Percentiles rank a stretch among this genome's conserved stretches.
Conservation (phyloP, 23 tunicate genomes). For the Oikopleura albicans region DNA sequence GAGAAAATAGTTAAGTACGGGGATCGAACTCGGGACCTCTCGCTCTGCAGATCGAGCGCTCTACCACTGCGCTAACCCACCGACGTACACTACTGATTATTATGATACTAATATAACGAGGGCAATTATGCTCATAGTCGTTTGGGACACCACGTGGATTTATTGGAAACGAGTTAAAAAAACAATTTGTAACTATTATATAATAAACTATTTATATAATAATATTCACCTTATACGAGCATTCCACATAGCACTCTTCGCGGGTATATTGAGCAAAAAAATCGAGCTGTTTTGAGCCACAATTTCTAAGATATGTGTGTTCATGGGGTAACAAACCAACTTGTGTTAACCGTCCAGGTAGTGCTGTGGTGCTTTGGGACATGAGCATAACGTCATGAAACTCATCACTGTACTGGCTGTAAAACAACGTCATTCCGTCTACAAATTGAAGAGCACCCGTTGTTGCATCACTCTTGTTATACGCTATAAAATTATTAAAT, state of each 20-base stretch:
- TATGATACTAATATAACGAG: not conserved
- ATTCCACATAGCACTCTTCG: not conserved
- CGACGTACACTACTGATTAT: not conserved
- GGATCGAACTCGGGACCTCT: no score
- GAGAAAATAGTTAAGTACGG: no score
- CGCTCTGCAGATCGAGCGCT: no score
- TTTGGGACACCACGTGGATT: no score
- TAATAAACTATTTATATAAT: not conserved
- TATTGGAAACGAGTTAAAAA: no score
- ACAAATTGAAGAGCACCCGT: constrained; percentile 16
- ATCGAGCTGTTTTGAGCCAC: not conserved
- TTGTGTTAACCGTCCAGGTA: not conserved
- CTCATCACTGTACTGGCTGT: not conserved
- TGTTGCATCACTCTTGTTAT: not conserved
- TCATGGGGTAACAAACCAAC: not conserved
- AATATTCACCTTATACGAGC: not conserved
- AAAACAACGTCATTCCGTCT: not conserved
- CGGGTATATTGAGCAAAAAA: not conserved
- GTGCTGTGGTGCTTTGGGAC: not conserved
- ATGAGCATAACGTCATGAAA: not conserved
- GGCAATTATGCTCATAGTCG: not conserved
- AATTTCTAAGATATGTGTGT: not conserved
- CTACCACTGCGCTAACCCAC: not conserved
- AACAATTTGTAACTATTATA: no score
- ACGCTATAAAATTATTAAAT: no score